Base-by-base conservation (phyloP, 2,888 invertebrate genomes). In the Crocallis elinguaria region DNA sequence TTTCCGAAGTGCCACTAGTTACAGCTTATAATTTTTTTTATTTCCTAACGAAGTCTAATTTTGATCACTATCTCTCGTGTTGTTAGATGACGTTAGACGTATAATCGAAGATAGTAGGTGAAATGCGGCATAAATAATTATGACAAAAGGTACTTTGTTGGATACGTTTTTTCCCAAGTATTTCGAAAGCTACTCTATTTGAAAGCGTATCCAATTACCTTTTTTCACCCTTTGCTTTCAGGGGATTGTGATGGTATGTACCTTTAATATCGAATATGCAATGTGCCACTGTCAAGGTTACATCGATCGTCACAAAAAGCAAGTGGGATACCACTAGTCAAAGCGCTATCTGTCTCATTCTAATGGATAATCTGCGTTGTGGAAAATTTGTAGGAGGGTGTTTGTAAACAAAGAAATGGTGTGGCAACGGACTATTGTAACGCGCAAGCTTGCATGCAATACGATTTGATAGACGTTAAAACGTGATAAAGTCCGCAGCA, bases 201-300 rank as follows among this genome's bases (percentile, higher is more conserved):
- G 11, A 36, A 44, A 27, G 11, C 36, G 11, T 9, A 11, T n/a
- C 19, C 21, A 37, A 45, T 36, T 27, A 46, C 9, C 42, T 39
- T 48, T 35, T 21, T 30, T 39, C 37, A 37, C 49, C 42, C 52
- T 51, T 43, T 49, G 33, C 21, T 27, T 42, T 9, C n/a, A n/a
- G n/a, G n/a, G n/a, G n/a, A n/a, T n/a, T 19, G 37, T 37, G 39
- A 29, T 14, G 33, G 29, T 44, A 42, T 41, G 36, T 36, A 23
- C 56, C 23, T n/a, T 32, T 36, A 21, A 14, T 37, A 37, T 9
- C 0, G 57, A 65, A 72, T 62, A 66, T 41, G 65, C 57, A 61
- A 68, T 72, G 60, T 67, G 65, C 78, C 82, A 86, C 73, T 85
- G 87, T 79, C 88, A 88, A 88, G 88, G 88, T 88, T 87, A 78